These are phyloP conservation scores for Nycticorax nycticorax DNA, from an alignment of 2,113 vertebrate species.

Conservation along the genomic window DNA sequence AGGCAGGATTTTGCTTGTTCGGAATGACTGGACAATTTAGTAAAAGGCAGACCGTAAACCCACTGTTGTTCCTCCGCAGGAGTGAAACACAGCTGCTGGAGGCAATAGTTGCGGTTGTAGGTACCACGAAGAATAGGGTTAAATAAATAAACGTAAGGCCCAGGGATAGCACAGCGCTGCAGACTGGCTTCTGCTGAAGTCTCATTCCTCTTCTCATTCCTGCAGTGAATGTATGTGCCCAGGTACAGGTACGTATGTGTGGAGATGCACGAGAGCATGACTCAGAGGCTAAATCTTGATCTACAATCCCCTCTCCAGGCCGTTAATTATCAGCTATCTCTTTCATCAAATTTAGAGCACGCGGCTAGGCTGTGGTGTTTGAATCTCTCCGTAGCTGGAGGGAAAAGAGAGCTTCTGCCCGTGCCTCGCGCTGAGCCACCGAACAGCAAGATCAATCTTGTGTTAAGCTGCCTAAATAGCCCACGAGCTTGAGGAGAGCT, in stretches of 20 bases:
- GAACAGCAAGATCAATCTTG: not conserved
- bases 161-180: not conserved
- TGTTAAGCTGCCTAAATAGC: constrained; percentile 7
- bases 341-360: not conserved
- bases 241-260: not conserved
- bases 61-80: not conserved
- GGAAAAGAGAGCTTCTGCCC: not conserved
- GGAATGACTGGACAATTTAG: not conserved
- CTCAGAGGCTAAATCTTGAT: not conserved
- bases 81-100: not conserved
- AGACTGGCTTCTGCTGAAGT: not conserved
- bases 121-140: not conserved
- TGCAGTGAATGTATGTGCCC: not conserved
- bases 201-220: not conserved
- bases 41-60: not conserved
- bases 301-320: not conserved
- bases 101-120: not conserved
- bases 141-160: not conserved
- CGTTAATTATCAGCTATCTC: not conserved
- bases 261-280: not conserved
- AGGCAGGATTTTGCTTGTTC: not conserved
- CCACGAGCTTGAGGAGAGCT: not conserved
- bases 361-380: not conserved
- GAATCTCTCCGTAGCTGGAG: not conserved
- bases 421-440: not conserved